Percentiles rank a stretch among this genome's conserved stretches.
phyloP scores from a whole-genome alignment of 2,888 invertebrate species.

The Gasteruption jaculator region DNA sequence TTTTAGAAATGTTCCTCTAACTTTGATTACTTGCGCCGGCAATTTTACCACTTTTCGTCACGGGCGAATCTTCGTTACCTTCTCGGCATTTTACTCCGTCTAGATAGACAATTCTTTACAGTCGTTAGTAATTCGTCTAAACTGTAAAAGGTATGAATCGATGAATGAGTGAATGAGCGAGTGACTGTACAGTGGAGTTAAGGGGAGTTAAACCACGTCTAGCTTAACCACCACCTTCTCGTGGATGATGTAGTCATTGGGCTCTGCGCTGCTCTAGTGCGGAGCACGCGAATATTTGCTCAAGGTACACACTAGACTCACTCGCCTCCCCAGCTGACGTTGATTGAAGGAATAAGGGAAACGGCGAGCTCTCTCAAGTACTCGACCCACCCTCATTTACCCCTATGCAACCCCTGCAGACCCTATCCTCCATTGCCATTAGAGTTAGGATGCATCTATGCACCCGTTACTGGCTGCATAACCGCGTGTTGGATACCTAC shows the following conservation, averaged over 20 bases:
- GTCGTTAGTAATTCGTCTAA: too few relatives aligned
- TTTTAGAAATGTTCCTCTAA: too few relatives aligned
- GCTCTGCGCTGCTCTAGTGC: conserved; percentile 43
- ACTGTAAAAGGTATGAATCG: too few relatives aligned
- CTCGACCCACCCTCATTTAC: conserved; percentile 26
- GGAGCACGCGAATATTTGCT: conserved; percentile 48
- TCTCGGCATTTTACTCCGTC: too few relatives aligned
- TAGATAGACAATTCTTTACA: too few relatives aligned
- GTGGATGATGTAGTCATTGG: conserved; percentile 49
- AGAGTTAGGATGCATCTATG: conserved; percentile 26
- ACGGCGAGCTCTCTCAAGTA: conserved; percentile 44
- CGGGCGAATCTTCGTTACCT: too few relatives aligned
- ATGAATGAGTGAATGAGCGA: too few relatives aligned
- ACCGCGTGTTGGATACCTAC: conserved; percentile 25
- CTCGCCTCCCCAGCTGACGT: conserved; percentile 50
- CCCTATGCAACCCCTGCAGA: conserved; percentile 33
- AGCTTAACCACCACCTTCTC: conserved; percentile 36
- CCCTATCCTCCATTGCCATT: conserved; percentile 30
- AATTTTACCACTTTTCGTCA: too few relatives aligned
- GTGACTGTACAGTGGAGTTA: too few relatives aligned
- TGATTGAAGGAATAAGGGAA: conserved; percentile 53
- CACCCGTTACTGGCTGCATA: conserved; percentile 17
- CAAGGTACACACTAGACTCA: conserved; percentile 50
- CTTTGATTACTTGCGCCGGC: too few relatives aligned
- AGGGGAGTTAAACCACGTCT: conserved; percentile 31